Evolutionary conservation across 2,113 vertebrate genomes (phyloP).

Genomic region (Sceloporus undulatus): DNA sequence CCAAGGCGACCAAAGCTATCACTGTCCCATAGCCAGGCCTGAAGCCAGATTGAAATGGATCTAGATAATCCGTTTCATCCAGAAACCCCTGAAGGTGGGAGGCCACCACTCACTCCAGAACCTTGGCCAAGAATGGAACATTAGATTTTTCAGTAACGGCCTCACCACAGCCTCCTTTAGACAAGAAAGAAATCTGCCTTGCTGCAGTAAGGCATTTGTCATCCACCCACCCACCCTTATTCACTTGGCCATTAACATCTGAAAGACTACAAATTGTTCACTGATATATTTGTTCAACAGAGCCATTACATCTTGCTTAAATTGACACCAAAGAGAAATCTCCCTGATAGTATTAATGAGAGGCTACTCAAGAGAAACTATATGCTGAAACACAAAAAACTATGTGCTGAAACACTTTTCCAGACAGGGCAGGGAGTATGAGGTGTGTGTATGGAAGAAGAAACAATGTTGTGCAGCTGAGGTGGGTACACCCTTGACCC

Average conservation of each 20-base stretch:
- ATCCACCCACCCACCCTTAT: no score
- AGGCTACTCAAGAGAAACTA: neutral
- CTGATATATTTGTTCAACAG: rapidly evolving
- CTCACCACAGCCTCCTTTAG: no score
- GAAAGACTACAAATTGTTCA: neutral
- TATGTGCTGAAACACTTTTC: constrained; percentile 33
- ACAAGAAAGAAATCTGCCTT: no score
- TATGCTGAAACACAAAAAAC: neutral
- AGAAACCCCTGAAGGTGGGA: no score
- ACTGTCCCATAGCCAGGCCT: no score
- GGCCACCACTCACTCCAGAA: no score
- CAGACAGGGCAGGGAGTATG: constrained; percentile 33
- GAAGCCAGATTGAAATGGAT: no score
- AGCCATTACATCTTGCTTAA: neutral
- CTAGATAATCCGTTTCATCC: no score
- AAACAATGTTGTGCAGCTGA: constrained; percentile 26
- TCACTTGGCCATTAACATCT: neutral
- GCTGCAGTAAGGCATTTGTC: no score
- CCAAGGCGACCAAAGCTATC: no score
- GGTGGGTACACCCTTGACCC: constrained; percentile 29
- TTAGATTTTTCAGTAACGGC: no score
- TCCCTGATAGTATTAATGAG: neutral
- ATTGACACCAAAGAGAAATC: rapidly evolving
- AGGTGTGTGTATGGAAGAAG: constrained; percentile 15
- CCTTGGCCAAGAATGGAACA: no score